These are phyloP conservation scores for Hippopotamyrus pictus DNA, from an alignment of 2,797 vertebrate genomes.

Conservation along the genomic window DNA sequence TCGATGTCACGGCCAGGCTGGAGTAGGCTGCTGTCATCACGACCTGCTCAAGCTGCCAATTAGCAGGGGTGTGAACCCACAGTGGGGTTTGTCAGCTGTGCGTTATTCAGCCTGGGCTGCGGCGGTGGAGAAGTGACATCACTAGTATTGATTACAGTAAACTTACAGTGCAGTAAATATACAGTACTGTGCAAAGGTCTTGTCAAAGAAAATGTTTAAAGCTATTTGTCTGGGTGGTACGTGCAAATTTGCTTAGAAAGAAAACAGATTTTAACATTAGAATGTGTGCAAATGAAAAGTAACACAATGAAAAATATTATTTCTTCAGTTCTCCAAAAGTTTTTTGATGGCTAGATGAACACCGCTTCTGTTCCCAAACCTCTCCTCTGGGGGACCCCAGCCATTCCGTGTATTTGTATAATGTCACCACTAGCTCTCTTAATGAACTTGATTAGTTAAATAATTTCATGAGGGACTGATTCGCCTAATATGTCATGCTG, in stretches of 20 bases:
- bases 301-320: background rate
- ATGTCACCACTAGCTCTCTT: background rate
- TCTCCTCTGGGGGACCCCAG: background rate
- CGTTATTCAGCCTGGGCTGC: background rate
- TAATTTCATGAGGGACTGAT: background rate
- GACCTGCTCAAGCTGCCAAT: background rate
- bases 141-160: background rate
- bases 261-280: background rate
- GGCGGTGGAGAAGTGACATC: background rate
- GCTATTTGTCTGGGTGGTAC: background rate
- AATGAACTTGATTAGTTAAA: background rate
- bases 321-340: background rate
- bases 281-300: background rate
- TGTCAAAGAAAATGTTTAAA: background rate
- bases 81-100: background rate
- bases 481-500: background rate
- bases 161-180: background rate
- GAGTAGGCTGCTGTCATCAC: background rate
- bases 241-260: background rate
- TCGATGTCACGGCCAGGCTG: background rate
- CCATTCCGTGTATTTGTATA: background rate
- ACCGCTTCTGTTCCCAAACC: background rate
- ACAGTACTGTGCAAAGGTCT: background rate
- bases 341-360: background rate
- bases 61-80: background rate